These are phyloP conservation scores for Drosophila setosimentum DNA, from an alignment of 2,888 invertebrate genomes.

Conservation along the genomic window DNA sequence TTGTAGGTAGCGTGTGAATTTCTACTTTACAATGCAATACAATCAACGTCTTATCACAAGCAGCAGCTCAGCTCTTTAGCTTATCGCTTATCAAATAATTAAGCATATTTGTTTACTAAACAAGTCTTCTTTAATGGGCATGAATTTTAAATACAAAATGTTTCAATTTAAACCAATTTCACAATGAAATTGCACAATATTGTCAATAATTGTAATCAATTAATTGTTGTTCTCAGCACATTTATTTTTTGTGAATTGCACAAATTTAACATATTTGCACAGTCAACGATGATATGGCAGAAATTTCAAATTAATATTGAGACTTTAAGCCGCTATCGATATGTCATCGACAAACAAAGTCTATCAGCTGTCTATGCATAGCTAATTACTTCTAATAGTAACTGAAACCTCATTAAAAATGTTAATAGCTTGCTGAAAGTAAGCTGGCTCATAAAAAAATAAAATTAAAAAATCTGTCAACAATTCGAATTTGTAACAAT, in stretches of 20 bases:
- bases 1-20: constrained; percentile 34
- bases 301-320: neutral
- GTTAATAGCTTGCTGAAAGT: neutral
- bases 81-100: constrained; percentile 32
- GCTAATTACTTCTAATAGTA: neutral
- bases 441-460: neutral
- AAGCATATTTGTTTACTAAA: constrained; percentile 17
- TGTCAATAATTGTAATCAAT: constrained; percentile 18
- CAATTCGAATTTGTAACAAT: neutral
- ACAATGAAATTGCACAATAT: constrained; percentile 31
- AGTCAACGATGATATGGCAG: constrained; percentile 5
- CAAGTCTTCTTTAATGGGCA: constrained; percentile 10
- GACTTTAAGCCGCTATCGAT: neutral
- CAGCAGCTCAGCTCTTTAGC: neutral
- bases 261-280: neutral
- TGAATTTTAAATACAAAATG: neutral
- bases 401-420: neutral
- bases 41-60: constrained; percentile 1
- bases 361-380: neutral
- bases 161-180: neutral
- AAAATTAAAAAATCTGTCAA: neutral
- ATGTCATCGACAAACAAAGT: neutral
- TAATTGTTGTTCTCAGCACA: constrained; percentile 9
- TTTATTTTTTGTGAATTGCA: neutral
- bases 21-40: neutral